Base-by-base conservation (phyloP, 2,888 invertebrate species). In the Atrina japonica region DNA sequence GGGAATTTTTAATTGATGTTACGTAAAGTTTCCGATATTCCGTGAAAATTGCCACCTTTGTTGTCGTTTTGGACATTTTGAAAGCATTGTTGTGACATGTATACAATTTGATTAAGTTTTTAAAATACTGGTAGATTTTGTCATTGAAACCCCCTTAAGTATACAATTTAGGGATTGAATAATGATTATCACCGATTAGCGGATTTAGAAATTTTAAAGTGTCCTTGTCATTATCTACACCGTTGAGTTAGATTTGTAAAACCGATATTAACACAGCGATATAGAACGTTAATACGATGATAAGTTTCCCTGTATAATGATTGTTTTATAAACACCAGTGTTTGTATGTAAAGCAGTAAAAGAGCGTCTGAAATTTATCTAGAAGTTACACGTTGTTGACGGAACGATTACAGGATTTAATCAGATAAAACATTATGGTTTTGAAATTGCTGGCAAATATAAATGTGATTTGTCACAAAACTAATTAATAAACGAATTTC, bases 161-260 rank as follows among this genome's bases (percentile, higher is more conserved):
- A 68, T 61, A 68, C 55, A 49, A 55, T 45, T 45, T 45, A 68
- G 21, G 43, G 43, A 63, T 67, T 64, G 66, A 49, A 50, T 66
- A 56, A 21, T 67, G 63, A 72, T 72, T 72, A 72, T 67, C 71
- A 27, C 43, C 56, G 66, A 72, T 72, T 72, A 67, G 67, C 60
- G 67, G 66, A 66, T 72, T 55, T 23, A 41, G 23, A 43, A 52
- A 50, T 56, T 66, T 63, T 60, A 29, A 30, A 29, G 35, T 30
- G 21, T 23, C 23, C 18, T 23, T 49, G 27, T 29, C 29, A 21
- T 43, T 30, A 43, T 35, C 49, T 21, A 47, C 47, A 61, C 61
- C 30, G 29, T 47, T 18, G 49, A 49, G 61, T 47, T 49, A 49
- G 61, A 18, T 47, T 49, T 61, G 43, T 43, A 61, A 61, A 47